A percentile compares a stretch with the other conserved stretches of the same genome.
These are phyloP conservation scores for Cryptocephalus moraei DNA, from an alignment of 2,888 invertebrate species.

Conservation along the genomic window DNA sequence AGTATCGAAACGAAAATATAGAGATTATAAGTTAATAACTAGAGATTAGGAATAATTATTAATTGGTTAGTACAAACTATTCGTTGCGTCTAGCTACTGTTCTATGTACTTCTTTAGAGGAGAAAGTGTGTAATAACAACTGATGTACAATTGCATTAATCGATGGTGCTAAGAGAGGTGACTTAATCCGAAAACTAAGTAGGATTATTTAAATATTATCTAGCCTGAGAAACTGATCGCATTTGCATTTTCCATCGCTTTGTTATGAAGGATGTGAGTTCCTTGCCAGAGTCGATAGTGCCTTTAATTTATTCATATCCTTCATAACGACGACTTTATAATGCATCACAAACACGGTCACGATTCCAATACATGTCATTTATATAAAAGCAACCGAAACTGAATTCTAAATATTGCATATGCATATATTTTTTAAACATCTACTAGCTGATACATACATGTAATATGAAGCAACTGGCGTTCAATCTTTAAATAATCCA, in stretches of 20 bases:
- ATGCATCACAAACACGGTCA: too few relatives aligned
- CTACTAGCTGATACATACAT: neutral
- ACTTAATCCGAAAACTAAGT: neutral
- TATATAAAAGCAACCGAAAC: too few relatives aligned
- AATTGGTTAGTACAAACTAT: constrained; percentile 1
- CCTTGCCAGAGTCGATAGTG: too few relatives aligned
- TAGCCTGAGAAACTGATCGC: too few relatives aligned
- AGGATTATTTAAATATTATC: neutral
- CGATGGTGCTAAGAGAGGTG: constrained; percentile 9
- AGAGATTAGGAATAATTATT: neutral
- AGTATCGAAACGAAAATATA: constrained; percentile 1
- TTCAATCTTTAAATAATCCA: neutral
- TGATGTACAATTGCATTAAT: constrained; percentile 27
- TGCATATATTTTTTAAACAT: neutral
- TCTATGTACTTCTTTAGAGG: neutral
- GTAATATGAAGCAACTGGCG: neutral
- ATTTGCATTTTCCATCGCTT: too few relatives aligned
- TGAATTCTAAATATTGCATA: neutral
- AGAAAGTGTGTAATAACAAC: constrained; percentile 33
- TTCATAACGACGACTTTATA: too few relatives aligned
- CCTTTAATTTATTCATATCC: too few relatives aligned
- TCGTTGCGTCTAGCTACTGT: too few relatives aligned
- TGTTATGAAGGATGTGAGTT: too few relatives aligned
- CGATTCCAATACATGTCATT: too few relatives aligned
- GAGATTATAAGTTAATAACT: neutral